phyloP scores from a whole-genome alignment of 2,888 invertebrate species.

The Lucinisca nassula region DNA sequence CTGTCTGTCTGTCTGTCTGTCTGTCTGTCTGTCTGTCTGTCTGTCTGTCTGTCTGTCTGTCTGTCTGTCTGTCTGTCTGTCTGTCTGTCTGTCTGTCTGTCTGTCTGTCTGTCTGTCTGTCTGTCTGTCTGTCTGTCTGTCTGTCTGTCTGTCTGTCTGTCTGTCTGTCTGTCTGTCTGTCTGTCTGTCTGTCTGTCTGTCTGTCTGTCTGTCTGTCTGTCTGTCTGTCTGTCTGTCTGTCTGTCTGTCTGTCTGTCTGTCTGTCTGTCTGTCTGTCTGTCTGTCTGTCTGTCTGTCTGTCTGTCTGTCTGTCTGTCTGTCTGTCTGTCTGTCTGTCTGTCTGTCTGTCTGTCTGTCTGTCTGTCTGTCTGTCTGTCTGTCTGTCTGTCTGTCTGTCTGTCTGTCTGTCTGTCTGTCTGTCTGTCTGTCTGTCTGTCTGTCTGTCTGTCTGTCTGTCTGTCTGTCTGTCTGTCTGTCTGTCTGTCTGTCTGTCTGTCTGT shows the following conservation, averaged over 20 bases:
- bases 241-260: not conserved
- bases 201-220: not conserved
- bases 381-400: not conserved
- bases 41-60: not conserved
- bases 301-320: not conserved
- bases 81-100: not conserved
- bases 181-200: not conserved
- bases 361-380: not conserved
- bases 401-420: not conserved
- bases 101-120: not conserved
- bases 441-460: not conserved
- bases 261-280: not conserved
- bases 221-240: not conserved
- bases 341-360: not conserved
- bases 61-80: not conserved
- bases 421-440: not conserved
- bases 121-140: not conserved
- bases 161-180: not conserved
- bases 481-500: not conserved
- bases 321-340: not conserved
- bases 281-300: not conserved
- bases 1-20: not conserved
- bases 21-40: not conserved
- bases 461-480: not conserved
- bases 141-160: not conserved